phyloP scores from a whole-genome alignment of 2,113 vertebrate genomes.

The Corythornis vintsioides region DNA sequence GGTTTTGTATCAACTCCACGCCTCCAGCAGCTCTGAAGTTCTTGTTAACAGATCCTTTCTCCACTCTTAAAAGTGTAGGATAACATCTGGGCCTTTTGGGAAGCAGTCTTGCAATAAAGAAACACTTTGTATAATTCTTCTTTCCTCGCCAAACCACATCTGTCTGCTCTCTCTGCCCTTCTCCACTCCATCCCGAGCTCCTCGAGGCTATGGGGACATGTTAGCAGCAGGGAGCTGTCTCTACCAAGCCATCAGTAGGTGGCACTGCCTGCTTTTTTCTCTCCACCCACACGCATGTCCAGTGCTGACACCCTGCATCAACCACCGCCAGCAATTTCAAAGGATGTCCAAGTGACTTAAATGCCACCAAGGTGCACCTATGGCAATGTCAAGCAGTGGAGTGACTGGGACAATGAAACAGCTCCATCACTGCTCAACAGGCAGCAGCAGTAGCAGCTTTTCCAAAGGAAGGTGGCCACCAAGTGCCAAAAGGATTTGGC shows the following conservation, averaged over 20 bases:
- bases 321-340: neutral
- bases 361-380: neutral
- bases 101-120: slow-evolving; percentile 67
- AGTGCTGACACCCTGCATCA: neutral
- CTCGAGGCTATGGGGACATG: slow-evolving; percentile 39
- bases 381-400: neutral
- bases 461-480: neutral
- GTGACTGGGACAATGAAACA: neutral
- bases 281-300: neutral
- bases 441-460: neutral
- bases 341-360: neutral
- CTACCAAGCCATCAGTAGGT: slow-evolving; percentile 52
- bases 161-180: slow-evolving; percentile 67
- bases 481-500: neutral
- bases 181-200: slow-evolving; percentile 46
- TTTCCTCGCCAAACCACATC: slow-evolving; percentile 70
- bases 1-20: slow-evolving; percentile 49
- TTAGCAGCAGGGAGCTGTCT: slow-evolving; percentile 3
- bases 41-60: slow-evolving; percentile 76
- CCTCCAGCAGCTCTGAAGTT: slow-evolving; percentile 55
- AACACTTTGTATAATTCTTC: slow-evolving; percentile 69
- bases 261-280: slow-evolving; percentile 61
- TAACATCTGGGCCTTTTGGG: slow-evolving; percentile 75
- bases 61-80: slow-evolving; percentile 70
- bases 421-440: neutral